These are phyloP conservation scores for Magallana gigas DNA, from an alignment of 1,140 invertebrate genomes.

Conservation along the genomic window DNA sequence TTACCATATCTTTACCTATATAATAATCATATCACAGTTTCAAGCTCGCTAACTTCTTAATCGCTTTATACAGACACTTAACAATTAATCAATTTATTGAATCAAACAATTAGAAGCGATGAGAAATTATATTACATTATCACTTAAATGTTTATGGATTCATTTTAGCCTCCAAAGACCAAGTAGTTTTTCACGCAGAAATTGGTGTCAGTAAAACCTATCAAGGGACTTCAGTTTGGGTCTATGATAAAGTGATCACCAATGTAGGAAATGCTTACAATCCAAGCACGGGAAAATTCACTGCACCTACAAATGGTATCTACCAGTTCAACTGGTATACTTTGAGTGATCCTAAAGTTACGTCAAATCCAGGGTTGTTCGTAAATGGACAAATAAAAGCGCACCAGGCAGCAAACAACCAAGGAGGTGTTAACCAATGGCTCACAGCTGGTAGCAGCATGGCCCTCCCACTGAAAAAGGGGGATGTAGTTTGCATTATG, in stretches of 20 bases:
- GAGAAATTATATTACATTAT: too few species aligned
- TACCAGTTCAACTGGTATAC: background rate
- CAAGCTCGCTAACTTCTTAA: too few species aligned
- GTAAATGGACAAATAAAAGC: slow-evolving; percentile 1
- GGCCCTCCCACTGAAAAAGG: background rate
- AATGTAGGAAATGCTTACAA: background rate
- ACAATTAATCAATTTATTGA: too few species aligned
- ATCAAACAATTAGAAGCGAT: too few species aligned
- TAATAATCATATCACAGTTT: too few species aligned
- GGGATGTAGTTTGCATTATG: background rate
- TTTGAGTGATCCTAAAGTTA: background rate
- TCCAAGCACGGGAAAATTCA: background rate
- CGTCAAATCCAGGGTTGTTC: background rate
- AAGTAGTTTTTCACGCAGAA: too few species aligned
- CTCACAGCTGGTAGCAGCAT: background rate
- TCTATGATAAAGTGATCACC: background rate
- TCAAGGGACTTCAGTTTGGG: background rate
- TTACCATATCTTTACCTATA: too few species aligned
- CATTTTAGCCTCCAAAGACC: too few species aligned
- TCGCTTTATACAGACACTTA: too few species aligned
- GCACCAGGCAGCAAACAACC: background rate
- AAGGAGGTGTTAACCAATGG: background rate
- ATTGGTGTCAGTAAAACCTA: too few species aligned
- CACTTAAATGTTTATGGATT: too few species aligned
- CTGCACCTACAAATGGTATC: background rate